Conservation (phyloP, 2,113 vertebrate genomes). For the Mesocricetus auratus region DNA sequence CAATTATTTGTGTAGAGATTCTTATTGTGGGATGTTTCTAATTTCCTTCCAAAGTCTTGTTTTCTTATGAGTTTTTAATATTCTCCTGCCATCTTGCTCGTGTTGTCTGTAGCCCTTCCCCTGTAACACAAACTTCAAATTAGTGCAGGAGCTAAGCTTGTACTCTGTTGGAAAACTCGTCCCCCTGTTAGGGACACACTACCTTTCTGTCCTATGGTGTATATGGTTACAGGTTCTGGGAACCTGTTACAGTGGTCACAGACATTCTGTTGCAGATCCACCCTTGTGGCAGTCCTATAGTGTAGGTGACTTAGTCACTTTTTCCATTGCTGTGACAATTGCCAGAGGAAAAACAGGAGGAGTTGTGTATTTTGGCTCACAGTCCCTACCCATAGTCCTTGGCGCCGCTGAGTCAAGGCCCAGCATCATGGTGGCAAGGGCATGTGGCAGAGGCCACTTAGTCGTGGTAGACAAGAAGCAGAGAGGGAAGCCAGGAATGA, state of each 20-base stretch:
- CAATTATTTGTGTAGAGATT: background rate
- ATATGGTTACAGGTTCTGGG: background rate
- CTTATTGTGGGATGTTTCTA: background rate
- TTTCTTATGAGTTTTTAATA: background rate
- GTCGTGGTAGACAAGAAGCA: background rate
- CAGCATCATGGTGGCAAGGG: background rate
- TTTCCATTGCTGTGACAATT: background rate
- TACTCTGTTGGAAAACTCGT: background rate
- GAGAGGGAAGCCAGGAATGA: background rate
- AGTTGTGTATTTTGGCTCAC: background rate
- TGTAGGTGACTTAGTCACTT: background rate
- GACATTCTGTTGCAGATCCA: background rate
- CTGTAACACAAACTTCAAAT: background rate
- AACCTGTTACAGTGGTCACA: rapidly evolving
- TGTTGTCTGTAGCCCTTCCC: background rate
- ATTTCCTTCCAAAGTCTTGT: background rate
- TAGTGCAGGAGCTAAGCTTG: background rate
- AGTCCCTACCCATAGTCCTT: background rate
- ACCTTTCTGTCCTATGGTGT: rapidly evolving
- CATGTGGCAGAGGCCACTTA: background rate
- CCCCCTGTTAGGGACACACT: background rate
- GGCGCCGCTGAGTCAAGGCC: background rate
- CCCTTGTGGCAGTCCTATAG: background rate
- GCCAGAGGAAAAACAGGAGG: background rate
- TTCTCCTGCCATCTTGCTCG: background rate